phyloP scores from a whole-genome alignment of 2,797 vertebrate genomes.

The Urophycis tenuis region DNA sequence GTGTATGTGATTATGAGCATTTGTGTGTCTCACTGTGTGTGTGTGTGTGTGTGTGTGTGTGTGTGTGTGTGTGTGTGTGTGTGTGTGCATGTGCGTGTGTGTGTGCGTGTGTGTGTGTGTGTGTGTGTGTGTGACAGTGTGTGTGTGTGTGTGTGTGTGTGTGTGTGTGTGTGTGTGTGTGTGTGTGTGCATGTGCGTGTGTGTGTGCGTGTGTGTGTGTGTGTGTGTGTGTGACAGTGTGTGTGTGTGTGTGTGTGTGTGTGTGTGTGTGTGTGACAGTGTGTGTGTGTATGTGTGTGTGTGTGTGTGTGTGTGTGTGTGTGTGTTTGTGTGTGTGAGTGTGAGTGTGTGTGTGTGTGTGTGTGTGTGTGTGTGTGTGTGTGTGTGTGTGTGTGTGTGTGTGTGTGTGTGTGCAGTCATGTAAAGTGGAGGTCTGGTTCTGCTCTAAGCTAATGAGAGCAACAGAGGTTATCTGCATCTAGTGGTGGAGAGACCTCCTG shows the following conservation, averaged over 20 bases:
- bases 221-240: constrained; percentile 38
- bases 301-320: background rate
- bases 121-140: constrained; percentile 10
- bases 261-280: constrained; percentile 15
- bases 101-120: constrained; percentile 7
- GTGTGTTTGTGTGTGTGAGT: constrained; percentile 3
- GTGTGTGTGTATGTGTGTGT: constrained; percentile 5
- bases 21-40: constrained; percentile 6
- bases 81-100: constrained; percentile 11
- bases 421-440: constrained; percentile 56
- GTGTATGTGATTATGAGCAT: background rate
- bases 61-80: constrained; percentile 12
- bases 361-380: constrained; percentile 15
- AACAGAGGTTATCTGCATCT: constrained; percentile 58
- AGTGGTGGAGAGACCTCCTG: constrained; percentile 29
- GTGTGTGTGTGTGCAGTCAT: constrained; percentile 32
- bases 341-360: constrained; percentile 9
- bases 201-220: constrained; percentile 9
- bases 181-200: constrained; percentile 40
- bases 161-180: constrained; percentile 8
- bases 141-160: background rate
- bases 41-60: constrained; percentile 16
- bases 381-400: constrained; percentile 23
- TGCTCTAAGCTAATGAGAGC: constrained; percentile 58
- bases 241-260: constrained; percentile 20